Base-by-base conservation (phyloP, 2,113 vertebrate species). In the Corydoras sp. region DNA sequence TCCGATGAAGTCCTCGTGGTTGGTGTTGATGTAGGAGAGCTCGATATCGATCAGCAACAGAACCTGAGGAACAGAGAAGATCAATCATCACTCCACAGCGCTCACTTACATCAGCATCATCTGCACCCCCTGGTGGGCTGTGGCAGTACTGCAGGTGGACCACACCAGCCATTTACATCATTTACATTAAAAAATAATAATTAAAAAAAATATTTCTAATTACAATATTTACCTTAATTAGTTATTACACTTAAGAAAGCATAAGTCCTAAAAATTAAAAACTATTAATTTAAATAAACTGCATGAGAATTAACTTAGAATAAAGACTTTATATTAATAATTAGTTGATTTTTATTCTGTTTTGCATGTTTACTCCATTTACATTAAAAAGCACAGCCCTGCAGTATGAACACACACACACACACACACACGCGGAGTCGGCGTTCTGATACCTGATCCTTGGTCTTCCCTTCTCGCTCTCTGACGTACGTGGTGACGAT, bases 1-100 rank as follows among this genome's bases (percentile, higher is more conserved):
- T 50, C 96, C 96, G 9, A 99, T 99, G 88, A 99, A 98, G 87
- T 99, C 96, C 65, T 99, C 96, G 0, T 99, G 96, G 86, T 99
- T 99, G 12, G 96, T 99, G 90, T 99, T 99, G 88, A 99, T 98
- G 89, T 99, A 99, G 10, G 95, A 96, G 82, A 96, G 88, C 84
- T 99, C 96, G 9, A 95, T 96, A 88, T 99, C 96, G 15, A 99
- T 98, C 80, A 98, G 88, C 71, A 99, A 89, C 62, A 99, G 92
- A 51, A 98, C 92, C 96, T 99, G 69, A 53, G 9, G 0, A 49
- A 48, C 12, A 62, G 7, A 29, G 2, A 11, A 43, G 4, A 43
- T 43, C 35, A 43, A 43, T 43, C 35, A 43, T 43, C 35, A 43
- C 35, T 4, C 35, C 35, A 5, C 35, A 43, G 4, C 35, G 7